Evolutionary conservation across 2,113 vertebrate genomes (phyloP).

Genomic region (Channa maculata): DNA sequence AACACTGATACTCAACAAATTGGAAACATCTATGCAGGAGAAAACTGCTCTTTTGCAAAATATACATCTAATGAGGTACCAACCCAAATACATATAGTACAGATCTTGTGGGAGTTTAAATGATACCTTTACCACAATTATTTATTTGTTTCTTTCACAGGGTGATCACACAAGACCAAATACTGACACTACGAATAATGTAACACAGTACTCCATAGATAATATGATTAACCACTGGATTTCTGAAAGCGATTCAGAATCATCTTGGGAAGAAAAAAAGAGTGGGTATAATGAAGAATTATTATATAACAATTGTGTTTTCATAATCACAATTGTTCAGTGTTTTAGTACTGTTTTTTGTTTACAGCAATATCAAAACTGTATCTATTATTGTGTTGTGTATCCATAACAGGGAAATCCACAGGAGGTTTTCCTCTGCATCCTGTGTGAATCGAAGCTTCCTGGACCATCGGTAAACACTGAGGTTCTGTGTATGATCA

Average conservation of each 20-base stretch:
- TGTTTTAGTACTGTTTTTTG: neutral
- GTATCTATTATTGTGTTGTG: neutral
- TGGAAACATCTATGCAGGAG: constrained; percentile 68
- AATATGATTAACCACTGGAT: constrained; percentile 60
- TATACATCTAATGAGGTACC: constrained; percentile 51
- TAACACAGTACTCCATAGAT: constrained; percentile 22
- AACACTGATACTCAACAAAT: neutral
- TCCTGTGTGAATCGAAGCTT: constrained; percentile 73
- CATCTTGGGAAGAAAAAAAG: constrained; percentile 36
- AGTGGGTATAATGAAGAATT: constrained; percentile 19
- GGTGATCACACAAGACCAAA: neutral
- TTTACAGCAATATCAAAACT: too few relatives aligned
- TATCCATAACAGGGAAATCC: constrained; percentile 70
- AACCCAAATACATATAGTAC: neutral
- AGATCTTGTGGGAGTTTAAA: neutral
- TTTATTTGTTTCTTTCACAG: constrained; percentile 26
- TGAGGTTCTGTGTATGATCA: too few relatives aligned
- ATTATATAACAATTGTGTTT: too few relatives aligned
- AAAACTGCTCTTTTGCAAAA: constrained; percentile 69
- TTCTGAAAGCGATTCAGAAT: constrained; percentile 27
- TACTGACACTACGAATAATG: neutral
- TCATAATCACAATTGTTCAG: too few relatives aligned
- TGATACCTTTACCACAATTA: too few relatives aligned
- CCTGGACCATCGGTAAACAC: constrained; percentile 68
- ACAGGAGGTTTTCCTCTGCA: constrained; percentile 64